Conservation (phyloP, 1,140 invertebrate species). For the Diachasmimorpha longicaudata region DNA sequence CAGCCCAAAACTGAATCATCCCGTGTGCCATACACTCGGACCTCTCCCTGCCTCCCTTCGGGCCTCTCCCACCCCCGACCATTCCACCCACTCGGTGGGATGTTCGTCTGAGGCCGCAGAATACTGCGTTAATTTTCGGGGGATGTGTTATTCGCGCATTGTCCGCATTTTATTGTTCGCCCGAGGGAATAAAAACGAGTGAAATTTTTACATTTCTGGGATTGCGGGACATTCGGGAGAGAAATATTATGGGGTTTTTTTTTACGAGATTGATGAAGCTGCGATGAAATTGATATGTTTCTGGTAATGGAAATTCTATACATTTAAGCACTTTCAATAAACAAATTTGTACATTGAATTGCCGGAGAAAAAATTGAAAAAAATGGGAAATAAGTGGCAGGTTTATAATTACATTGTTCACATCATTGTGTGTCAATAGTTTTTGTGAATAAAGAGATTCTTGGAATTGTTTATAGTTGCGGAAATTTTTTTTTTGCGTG, state of each 20-base stretch:
- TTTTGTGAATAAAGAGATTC: too few relatives aligned
- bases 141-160: neutral
- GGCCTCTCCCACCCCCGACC: neutral
- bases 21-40: too few relatives aligned
- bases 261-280: neutral
- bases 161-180: neutral
- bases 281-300: too few relatives aligned
- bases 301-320: too few relatives aligned
- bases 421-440: too few relatives aligned
- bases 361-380: neutral
- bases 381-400: too few relatives aligned
- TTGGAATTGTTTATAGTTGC: too few relatives aligned
- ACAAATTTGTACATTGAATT: too few relatives aligned
- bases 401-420: too few relatives aligned
- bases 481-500: too few relatives aligned
- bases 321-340: too few relatives aligned
- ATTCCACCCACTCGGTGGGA: neutral
- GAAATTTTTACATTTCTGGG: neutral
- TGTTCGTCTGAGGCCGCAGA: neutral
- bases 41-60: too few relatives aligned
- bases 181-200: neutral
- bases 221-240: neutral
- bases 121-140: constrained; percentile 10
- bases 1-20: constrained; percentile 15
- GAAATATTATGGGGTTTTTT: neutral